Evolutionary conservation across 2,797 vertebrate species (phyloP).

Genomic region (Sandelia bainsii): DNA sequence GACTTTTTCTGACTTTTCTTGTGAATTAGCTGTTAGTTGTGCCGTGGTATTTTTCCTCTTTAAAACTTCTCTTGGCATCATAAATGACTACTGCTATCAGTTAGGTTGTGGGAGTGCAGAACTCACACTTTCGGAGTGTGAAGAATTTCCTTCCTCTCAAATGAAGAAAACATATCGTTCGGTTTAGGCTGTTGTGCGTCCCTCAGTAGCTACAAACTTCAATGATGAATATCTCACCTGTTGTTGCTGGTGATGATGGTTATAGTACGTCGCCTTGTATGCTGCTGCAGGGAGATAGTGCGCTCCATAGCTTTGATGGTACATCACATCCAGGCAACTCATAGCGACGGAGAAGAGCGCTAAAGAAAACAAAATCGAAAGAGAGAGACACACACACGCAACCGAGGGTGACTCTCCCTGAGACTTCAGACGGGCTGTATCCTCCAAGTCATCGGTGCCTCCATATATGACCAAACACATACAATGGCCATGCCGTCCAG

Average conservation of each 20-base stretch:
- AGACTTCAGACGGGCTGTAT: slow-evolving; percentile 73
- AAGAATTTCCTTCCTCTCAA: neutral
- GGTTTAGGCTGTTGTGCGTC: neutral
- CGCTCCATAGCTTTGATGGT: slow-evolving; percentile 93
- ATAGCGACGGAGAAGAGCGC: slow-evolving; percentile 84
- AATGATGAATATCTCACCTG: slow-evolving; percentile 87
- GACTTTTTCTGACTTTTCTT: neutral
- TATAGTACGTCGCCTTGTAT: slow-evolving; percentile 87
- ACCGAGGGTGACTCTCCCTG: slow-evolving; percentile 61
- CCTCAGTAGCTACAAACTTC: neutral
- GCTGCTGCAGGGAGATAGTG: slow-evolving; percentile 88
- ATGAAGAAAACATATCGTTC: neutral
- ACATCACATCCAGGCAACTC: slow-evolving; percentile 98
- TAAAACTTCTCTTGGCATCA: neutral
- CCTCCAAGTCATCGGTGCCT: slow-evolving; percentile 66
- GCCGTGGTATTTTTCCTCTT: neutral
- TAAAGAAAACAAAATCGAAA: slow-evolving; percentile 36
- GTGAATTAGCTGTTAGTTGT: neutral
- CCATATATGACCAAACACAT: slow-evolving; percentile 84
- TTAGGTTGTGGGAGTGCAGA: neutral
- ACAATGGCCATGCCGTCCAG: slow-evolving; percentile 85
- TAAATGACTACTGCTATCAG: neutral
- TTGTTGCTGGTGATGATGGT: slow-evolving; percentile 84
- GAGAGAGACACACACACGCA: slow-evolving; percentile 37
- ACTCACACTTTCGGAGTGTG: neutral